Base-by-base conservation (phyloP, 2,888 invertebrate genomes). In the Amaurobius ferox region DNA sequence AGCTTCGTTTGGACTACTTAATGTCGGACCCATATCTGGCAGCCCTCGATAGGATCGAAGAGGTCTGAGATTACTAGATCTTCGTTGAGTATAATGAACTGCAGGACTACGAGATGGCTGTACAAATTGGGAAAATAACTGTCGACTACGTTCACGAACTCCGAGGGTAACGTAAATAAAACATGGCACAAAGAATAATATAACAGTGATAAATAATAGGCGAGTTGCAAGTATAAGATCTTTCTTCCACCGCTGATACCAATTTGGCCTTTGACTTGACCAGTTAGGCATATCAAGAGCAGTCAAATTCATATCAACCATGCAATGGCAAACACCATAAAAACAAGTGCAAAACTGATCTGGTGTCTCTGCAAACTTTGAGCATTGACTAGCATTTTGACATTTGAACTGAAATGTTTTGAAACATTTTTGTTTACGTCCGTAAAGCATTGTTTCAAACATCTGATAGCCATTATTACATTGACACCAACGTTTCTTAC, bases 221-320 rank as follows among this genome's bases (percentile, higher is more conserved):
- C 85, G 61, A 13, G 85, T 86, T 16, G 85, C 85, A 6, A 86
- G 67, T 6, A 86, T 78, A 11, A 86, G 73, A 32, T 78, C 85
- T 44, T 86, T 86, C n/a, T 86, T 86, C 85, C 85, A 86, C 35
- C 78, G 67, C 26, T 86, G 85, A 23, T 86, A 86, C 85, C 85
- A 76, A 13, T 26, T 44, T 9, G 66, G 66, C 67, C 26, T 78
- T 55, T 85, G 72, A 30, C 67, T 71, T n/a, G 28, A 62, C 81
- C 83, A 83, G 19, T 11, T 48, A 16, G 77, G 85, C 9, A 85
- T 72, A 67, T 86, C 85, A 28, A 85, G 68, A 16, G 68, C 73
- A 23, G 85, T 73, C 7, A 72, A 86, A 48, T 78, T 86, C 3
- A 72, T 39, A 44, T 86, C 68, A 6, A 73, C 55, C 28, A 86